Base-by-base conservation (phyloP, 2,113 vertebrate genomes). In the Toxotes jaculatrix region DNA sequence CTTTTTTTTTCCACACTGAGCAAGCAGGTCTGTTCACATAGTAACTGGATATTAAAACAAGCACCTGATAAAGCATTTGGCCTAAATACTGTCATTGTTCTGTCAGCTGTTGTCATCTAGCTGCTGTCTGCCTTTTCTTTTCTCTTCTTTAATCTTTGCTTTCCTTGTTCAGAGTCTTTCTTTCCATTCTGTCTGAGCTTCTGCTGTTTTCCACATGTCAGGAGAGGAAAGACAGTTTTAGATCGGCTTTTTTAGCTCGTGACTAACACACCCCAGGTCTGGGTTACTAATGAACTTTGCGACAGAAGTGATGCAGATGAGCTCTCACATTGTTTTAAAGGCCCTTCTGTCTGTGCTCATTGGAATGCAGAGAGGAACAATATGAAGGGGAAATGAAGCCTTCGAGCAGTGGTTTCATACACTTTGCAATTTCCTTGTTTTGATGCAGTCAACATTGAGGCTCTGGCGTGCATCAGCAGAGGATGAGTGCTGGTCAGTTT, bases 361-460 rank as follows among this genome's bases (percentile, higher is more conserved):
- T 79, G 51, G 32, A 62, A 81, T 34, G 6, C 63, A 73, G 40
- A 75, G 57, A 56, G 27, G 9, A 67, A 66, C n/a, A 38, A 23
- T 43, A 42, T 12, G n/a, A 60, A 80, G 43, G 47, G 89, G 88
- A 92, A 93, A 89, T 90, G 47, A 92, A 87, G 74, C 72, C 83
- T 87, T 55, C 31, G 32, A 85, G 80, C 85, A 4, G 31, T 21
- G 66, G 36, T 57, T 89, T 88, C 64, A 56, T 65, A 63, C 63
- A 34, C 17, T 85, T 87, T 79, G 64, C 83, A 87, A 84, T 90
- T 90, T 93, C 86, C 88, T 89, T 32, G 7, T 83, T 60, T 79
- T 77, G 23, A 77, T 66, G 5, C 5, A 14, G 55, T 27, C 62
- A 31, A 31, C 43, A 43, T 31, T 17, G 77, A 57, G 61, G 60